Conservation (phyloP, 2,113 vertebrate species). For the Plectropomus leopardus region DNA sequence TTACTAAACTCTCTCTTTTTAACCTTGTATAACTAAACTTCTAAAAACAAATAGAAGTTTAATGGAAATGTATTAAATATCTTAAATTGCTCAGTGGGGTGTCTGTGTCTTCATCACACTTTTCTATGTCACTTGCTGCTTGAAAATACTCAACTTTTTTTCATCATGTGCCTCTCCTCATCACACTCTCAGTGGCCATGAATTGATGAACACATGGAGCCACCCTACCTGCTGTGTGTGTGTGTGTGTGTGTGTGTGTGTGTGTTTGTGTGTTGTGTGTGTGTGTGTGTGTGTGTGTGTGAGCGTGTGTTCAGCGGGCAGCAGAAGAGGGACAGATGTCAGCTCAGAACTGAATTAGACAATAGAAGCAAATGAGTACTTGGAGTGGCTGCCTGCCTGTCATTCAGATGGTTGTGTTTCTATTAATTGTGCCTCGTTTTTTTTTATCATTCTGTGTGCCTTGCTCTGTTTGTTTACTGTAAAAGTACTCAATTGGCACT, state of each 20-base stretch:
- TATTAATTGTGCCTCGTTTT: slow-evolving; percentile 25
- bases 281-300: slow-evolving; percentile 34
- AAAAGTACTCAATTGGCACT: slow-evolving; percentile 52
- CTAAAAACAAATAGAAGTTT: too few relatives aligned
- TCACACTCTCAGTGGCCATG: not conserved
- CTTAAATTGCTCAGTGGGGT: too few relatives aligned
- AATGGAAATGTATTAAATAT: too few relatives aligned
- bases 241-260: slow-evolving; percentile 27
- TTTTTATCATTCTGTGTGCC: not conserved
- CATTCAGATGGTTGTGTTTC: slow-evolving; percentile 34
- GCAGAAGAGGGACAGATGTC: slow-evolving; percentile 70
- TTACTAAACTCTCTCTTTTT: too few relatives aligned
- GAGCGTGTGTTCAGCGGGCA: slow-evolving; percentile 50
- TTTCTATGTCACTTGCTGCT: not conserved
- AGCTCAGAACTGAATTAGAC: slow-evolving; percentile 67
- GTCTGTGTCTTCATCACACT: not conserved
- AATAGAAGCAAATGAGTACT: slow-evolving; percentile 64
- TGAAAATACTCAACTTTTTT: slow-evolving; percentile 1
- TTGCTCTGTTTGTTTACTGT: slow-evolving; percentile 59
- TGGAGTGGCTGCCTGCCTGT: slow-evolving; percentile 54
- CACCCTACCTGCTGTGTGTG: not conserved
- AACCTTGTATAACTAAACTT: too few relatives aligned
- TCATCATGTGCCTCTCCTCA: not conserved
- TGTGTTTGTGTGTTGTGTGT: slow-evolving; percentile 33
- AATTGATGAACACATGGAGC: slow-evolving; percentile 32